These are phyloP conservation scores for Arctocebus calabarensis DNA, from an alignment of 2,797 vertebrate species.

Conservation along the genomic window DNA sequence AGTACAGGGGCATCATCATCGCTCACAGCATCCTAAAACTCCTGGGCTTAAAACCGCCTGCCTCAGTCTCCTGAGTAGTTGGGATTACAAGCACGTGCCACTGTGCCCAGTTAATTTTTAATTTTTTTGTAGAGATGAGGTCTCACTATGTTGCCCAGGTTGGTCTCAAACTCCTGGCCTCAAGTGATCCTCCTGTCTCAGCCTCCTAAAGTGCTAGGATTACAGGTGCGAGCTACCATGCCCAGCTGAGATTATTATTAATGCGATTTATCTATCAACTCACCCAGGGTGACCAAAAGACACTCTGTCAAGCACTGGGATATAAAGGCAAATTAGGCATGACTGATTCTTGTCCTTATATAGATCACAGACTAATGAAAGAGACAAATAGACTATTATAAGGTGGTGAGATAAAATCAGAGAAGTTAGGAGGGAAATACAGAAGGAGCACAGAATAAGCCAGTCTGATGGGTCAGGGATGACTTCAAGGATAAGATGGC, in stretches of 20 bases:
- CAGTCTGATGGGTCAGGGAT: neutral
- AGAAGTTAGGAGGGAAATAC: neutral
- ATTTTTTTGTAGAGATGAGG: neutral
- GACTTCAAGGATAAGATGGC: neutral
- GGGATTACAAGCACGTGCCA: neutral
- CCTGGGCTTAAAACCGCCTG: neutral
- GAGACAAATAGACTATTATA: neutral
- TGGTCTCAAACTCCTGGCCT: neutral
- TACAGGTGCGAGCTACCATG: neutral
- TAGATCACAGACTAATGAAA: neutral
- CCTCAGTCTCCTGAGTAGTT: neutral
- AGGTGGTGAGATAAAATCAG: neutral
- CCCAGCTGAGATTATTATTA: neutral
- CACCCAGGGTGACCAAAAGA: neutral
- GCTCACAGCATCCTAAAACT: neutral
- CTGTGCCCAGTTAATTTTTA: neutral
- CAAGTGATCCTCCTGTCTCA: neutral
- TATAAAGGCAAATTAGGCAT: neutral
- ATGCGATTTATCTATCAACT: neutral
- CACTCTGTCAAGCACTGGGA: neutral
- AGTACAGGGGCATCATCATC: neutral
- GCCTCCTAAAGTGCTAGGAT: neutral
- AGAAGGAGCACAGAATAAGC: neutral
- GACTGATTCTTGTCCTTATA: neutral
- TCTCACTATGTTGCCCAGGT: neutral